Percentiles rank a stretch among this genome's conserved stretches.
Conservation (phyloP, 2,113 vertebrate genomes). For the Microtus oregoni region DNA sequence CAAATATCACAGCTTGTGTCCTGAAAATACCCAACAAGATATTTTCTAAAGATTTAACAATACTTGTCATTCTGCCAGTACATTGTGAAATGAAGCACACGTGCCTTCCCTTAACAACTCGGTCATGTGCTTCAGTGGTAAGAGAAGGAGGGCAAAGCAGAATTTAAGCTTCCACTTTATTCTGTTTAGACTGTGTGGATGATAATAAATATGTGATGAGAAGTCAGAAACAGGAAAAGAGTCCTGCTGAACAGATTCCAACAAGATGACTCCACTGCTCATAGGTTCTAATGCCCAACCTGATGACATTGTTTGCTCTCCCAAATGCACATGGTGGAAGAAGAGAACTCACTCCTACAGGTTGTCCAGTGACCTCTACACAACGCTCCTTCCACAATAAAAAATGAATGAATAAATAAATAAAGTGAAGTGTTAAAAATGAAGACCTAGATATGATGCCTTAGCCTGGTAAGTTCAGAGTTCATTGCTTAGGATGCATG, state of each 20-base stretch:
- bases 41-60: slow-evolving; percentile 14
- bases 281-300: neutral
- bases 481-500: neutral
- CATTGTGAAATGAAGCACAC: neutral
- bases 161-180: neutral
- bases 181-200: neutral
- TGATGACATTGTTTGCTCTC: neutral
- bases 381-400: too few relatives aligned
- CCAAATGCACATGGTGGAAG: neutral
- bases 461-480: neutral
- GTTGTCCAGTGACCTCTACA: neutral
- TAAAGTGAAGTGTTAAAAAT: neutral
- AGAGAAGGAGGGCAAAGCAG: neutral
- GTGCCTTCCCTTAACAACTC: neutral
- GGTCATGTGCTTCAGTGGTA: neutral
- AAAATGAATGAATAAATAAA: neutral
- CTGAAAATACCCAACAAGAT: neutral
- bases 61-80: neutral
- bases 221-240: neutral
- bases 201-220: neutral
- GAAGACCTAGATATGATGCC: too few relatives aligned
- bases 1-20: neutral
- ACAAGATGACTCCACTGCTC: too few relatives aligned
- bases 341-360: neutral
- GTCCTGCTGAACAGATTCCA: neutral